Evolutionary conservation across 2,797 vertebrate genomes (phyloP), one percentile per base, ranked within the genome.

Genomic region (Mallotus villosus): DNA sequence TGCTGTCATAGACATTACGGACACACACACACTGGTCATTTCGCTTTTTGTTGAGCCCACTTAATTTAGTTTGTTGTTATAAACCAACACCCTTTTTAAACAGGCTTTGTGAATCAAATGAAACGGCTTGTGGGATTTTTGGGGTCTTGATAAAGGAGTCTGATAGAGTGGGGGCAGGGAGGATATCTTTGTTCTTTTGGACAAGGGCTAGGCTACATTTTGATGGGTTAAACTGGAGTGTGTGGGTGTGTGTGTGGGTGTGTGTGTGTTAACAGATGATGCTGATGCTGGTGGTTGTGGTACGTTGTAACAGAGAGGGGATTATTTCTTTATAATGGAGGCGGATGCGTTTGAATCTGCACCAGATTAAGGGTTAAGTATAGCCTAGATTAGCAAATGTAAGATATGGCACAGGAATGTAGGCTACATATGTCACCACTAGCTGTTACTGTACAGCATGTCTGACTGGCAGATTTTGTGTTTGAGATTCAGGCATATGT

Each of bases 311-410:
- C 46, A 37, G 63, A 46, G 63, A 37, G 9, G 29, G 14, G 63
- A 65, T 65, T 65, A 65, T 22, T 21, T 14, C n/a, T 22, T 37
- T 21, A 41, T 64, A 64, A 64, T 46, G 63, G 37, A 46, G 21
- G 21, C 63, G 19, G 9, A 24, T 65, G 21, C n/a, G 41, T 65
- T 65, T 65, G 63, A 49, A 46, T 65, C 21, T 65, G 11, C 37
- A 4, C 9, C 37, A 65, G 63, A 65, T 65, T 65, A 63, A n/a
- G 63, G 21, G 34, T 65, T 65, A 65, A 65, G 37, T 9, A 16
- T 46, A 65, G 11, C 9, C 12, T 46, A 46, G 63, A 65, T 65
- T 65, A 65, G 51, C 51, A 55, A 8, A 46, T 46, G 41, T 46
- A 14, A 55, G 19, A 55, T 55, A 55, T 55, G 51, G 16, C 19